Conservation (phyloP, 2,888 invertebrate species). For the Mechanitis mazaeus region DNA sequence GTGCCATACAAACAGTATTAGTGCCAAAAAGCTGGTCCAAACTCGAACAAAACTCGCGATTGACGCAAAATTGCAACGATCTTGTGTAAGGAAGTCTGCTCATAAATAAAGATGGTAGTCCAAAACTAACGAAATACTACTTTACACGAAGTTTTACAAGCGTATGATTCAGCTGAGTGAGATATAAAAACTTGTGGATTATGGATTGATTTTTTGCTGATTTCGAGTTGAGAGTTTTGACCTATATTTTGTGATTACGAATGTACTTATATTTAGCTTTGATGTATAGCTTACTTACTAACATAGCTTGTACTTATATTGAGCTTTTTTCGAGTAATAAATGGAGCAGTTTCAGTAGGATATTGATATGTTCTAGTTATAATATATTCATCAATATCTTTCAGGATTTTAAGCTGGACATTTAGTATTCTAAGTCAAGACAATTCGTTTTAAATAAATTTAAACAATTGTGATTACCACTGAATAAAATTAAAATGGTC, state of each 20-base stretch:
- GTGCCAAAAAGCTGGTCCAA: constrained; percentile 26
- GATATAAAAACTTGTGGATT: constrained; percentile 55
- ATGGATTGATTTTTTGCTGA: constrained; percentile 19
- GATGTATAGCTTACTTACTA: background rate
- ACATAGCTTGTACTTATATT: no score
- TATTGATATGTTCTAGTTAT: no score
- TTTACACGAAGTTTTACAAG: constrained; percentile 43
- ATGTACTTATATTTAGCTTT: background rate
- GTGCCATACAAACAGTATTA: constrained; percentile 23
- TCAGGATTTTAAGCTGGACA: no score
- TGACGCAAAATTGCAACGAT: constrained; percentile 34
- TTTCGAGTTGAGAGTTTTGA: constrained; percentile 9
- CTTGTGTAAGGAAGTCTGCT: constrained; percentile 52
- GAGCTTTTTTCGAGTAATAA: no score
- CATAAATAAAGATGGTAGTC: constrained; percentile 60
- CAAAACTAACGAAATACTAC: constrained; percentile 41
- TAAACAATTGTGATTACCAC: no score
- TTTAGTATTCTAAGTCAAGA: no score
- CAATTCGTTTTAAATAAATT: no score
- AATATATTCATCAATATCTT: no score
- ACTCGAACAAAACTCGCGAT: constrained; percentile 25
- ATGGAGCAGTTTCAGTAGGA: no score
- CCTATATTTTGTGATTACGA: constrained; percentile 14
- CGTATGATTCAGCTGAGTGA: constrained; percentile 57
- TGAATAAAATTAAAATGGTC: no score